Base-by-base conservation (phyloP, 2,113 vertebrate genomes). In the Carassius carassius region DNA sequence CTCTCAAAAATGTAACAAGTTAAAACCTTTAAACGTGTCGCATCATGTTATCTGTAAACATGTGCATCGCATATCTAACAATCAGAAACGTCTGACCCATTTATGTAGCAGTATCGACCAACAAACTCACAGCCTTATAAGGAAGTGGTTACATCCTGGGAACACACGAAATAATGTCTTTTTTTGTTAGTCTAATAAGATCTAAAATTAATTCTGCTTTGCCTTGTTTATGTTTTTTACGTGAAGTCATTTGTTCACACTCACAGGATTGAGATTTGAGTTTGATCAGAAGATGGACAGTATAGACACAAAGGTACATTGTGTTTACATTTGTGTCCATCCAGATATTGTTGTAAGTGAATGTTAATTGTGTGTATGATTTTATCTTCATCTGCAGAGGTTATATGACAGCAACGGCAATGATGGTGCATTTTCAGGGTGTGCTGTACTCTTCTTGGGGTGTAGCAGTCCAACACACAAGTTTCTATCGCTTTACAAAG, bases 361-460 rank as follows among this genome's bases (percentile, higher is more conserved):
- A 35, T n/a, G n/a, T 70, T 49, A 51, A 65, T 17, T 63, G 5
- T 44, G 63, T 51, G 12, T 65, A 17, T 35, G 11, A 35, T 69
- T 84, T 70, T 14, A 49, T 85, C 51, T 85, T 78, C 87, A 17
- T 85, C 82, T 87, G 63, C 51, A 96, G 93, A 93, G 87, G 86
- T 94, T 92, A 93, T 94, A 90, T 25, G 93, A 94, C 91, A 93
- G 93, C 58, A 89, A 89, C 82, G 89, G 87, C 86, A 86, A 91
- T 0, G 67, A 89, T 0, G 44, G 90, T 41, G 90, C 92, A 0
- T 98, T 97, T 96, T 94, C 95, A 1, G 98, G 98, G 86, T 97
- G 97, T 0, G 96, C 93, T 0, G 98, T 98, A 35, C 93, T 99
- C 77, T 99, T 98, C 90, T 92, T 99, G 88, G 94, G 94, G 74